These are phyloP conservation scores for Xyrichtys novacula DNA, from an alignment of 2,797 vertebrate genomes.

Conservation along the genomic window DNA sequence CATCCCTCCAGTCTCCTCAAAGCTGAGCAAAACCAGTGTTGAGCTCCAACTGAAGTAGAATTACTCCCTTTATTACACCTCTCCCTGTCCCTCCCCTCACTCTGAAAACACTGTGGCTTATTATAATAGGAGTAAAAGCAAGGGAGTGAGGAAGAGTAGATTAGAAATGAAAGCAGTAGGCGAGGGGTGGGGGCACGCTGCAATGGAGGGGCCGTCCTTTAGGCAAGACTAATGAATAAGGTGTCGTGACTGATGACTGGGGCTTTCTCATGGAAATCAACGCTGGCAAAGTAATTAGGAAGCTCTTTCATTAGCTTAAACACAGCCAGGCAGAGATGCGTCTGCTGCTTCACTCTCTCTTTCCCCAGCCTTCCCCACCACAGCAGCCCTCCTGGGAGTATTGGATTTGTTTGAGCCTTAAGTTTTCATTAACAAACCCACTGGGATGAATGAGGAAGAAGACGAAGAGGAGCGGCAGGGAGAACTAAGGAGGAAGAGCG, in stretches of 20 bases:
- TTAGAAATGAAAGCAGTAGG: constrained; percentile 48
- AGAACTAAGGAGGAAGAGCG: constrained; percentile 28
- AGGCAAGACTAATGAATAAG: constrained; percentile 78
- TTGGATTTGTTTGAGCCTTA: constrained; percentile 65
- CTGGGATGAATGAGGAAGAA: constrained; percentile 45
- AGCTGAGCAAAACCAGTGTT: constrained; percentile 16
- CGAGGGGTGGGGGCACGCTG: neutral
- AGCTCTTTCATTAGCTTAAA: constrained; percentile 76
- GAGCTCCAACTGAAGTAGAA: constrained; percentile 15
- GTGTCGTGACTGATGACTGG: constrained; percentile 77
- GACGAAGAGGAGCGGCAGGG: constrained; percentile 11
- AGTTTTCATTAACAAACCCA: constrained; percentile 71
- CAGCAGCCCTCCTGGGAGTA: constrained; percentile 56
- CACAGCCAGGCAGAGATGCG: constrained; percentile 63
- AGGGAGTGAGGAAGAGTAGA: constrained; percentile 33
- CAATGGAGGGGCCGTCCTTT: constrained; percentile 37
- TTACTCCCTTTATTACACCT: constrained; percentile 30
- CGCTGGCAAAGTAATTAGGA: constrained; percentile 74
- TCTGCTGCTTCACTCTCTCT: constrained; percentile 45
- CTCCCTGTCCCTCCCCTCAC: constrained; percentile 15
- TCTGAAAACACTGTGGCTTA: constrained; percentile 28
- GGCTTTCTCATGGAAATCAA: constrained; percentile 77
- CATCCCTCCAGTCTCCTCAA: constrained; percentile 5
- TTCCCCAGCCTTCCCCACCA: constrained; percentile 40
- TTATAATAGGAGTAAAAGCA: constrained; percentile 33